These are phyloP conservation scores for Ceratoteleas bidentatus DNA, from an alignment of 1,140 invertebrate genomes.

Conservation along the genomic window DNA sequence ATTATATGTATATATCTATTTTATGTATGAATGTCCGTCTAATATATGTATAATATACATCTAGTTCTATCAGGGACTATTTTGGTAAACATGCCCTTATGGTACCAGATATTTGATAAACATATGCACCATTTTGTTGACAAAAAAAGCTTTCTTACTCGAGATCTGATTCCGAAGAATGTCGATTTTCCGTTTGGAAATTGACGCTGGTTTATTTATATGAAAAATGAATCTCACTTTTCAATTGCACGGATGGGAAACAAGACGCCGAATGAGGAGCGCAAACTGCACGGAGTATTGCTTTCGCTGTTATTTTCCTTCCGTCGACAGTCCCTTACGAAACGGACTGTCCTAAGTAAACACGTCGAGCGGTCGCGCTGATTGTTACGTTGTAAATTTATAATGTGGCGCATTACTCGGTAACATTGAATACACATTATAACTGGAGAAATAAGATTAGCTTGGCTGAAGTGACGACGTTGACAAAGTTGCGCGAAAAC, in stretches of 20 bases:
- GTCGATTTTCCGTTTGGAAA: too few relatives aligned
- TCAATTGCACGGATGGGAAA: conserved; percentile 3
- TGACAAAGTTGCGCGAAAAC: conserved; percentile 30
- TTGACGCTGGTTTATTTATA: too few relatives aligned
- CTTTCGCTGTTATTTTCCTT: conserved; percentile 21
- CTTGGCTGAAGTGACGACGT: conserved; percentile 19
- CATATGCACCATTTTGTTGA: too few relatives aligned
- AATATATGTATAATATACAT: too few relatives aligned
- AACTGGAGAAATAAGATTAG: conserved; percentile 38
- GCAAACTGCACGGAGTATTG: neutral
- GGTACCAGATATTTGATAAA: too few relatives aligned
- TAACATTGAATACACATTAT: conserved; percentile 33
- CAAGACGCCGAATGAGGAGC: neutral
- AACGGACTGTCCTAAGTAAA: conserved; percentile 14
- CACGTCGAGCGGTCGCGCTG: conserved; percentile 2
- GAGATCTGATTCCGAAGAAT: too few relatives aligned
- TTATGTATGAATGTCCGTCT: too few relatives aligned
- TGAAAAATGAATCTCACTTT: conserved; percentile 3
- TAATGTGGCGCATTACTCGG: conserved; percentile 10
- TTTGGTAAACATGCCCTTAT: too few relatives aligned
- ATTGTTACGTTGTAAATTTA: conserved; percentile 35
- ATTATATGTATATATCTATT: too few relatives aligned
- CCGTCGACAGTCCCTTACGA: conserved; percentile 5
- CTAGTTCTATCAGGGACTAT: too few relatives aligned
- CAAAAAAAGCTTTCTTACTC: too few relatives aligned